These are phyloP conservation scores for Melitaea cinxia DNA, from an alignment of 1,140 invertebrate genomes.

Conservation along the genomic window DNA sequence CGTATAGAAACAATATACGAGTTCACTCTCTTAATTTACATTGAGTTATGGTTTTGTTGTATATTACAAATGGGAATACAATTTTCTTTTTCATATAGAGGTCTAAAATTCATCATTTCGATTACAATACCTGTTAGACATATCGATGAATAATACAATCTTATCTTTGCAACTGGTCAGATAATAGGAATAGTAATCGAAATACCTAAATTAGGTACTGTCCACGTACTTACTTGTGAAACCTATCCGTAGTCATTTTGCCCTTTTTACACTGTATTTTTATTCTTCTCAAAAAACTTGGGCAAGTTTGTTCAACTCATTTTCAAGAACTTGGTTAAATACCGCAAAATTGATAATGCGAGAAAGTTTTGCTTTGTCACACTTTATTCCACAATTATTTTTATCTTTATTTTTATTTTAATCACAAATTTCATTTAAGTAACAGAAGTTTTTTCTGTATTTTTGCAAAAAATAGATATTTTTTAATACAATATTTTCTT, in stretches of 20 bases:
- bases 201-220: constrained; percentile 35
- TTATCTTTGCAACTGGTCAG: constrained; percentile 41
- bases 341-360: constrained; percentile 66
- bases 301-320: constrained; percentile 68
- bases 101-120: background rate
- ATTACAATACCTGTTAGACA: constrained; percentile 4
- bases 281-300: constrained; percentile 32
- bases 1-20: background rate
- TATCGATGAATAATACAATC: constrained; percentile 39
- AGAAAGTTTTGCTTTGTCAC: constrained; percentile 70
- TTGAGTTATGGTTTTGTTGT: background rate
- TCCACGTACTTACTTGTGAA: constrained; percentile 78
- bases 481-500: background rate
- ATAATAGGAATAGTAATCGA: constrained; percentile 29
- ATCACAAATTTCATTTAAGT: constrained; percentile 28
- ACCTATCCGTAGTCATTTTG: constrained; percentile 75
- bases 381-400: constrained; percentile 59
- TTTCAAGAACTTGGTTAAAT: constrained; percentile 50
- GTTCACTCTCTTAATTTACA: background rate
- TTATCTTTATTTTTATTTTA: constrained; percentile 34
- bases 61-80: background rate
- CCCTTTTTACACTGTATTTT: constrained; percentile 13
- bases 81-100: background rate
- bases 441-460: background rate
- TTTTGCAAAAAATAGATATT: background rate